Conservation (phyloP, 35 echinoderm and acorn worm genomes). For the Eucidaris tribuloides region DNA sequence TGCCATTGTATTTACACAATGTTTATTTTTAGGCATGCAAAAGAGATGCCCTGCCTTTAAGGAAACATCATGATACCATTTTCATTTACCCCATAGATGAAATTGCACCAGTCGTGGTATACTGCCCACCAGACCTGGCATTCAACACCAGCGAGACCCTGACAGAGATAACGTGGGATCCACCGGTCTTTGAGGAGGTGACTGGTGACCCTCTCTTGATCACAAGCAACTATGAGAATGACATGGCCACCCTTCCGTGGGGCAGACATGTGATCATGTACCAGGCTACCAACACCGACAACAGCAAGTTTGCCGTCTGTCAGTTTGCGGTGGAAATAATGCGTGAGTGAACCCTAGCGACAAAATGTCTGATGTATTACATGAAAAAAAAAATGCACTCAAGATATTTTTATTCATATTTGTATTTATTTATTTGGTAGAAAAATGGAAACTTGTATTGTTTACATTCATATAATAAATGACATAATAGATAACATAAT, state of each 20-base stretch:
- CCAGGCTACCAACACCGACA: conserved; percentile 28
- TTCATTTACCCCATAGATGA: not conserved
- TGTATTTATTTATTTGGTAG: too few species aligned
- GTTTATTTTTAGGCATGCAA: too few species aligned
- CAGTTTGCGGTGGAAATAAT: conserved; percentile 11
- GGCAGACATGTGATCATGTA: conserved; percentile 36
- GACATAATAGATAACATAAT: too few species aligned
- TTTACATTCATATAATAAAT: too few species aligned
- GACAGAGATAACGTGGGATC: conserved; percentile 21
- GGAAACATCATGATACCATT: too few species aligned
- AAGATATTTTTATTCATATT: too few species aligned
- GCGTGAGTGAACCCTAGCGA: too few species aligned
- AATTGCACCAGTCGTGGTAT: conserved; percentile 7
- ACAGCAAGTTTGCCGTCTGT: conserved; percentile 36
- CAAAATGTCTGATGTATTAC: too few species aligned
- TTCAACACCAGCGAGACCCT: not conserved
- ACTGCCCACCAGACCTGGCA: conserved; percentile 26
- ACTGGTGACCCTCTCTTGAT: conserved; percentile 24
- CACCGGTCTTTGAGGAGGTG: conserved; percentile 33
- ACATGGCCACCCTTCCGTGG: not conserved
- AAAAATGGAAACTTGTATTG: too few species aligned
- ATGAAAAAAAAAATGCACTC: too few species aligned
- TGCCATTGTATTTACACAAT: too few species aligned
- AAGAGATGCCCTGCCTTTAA: too few species aligned
- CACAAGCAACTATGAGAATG: conserved; percentile 15